phyloP scores from a whole-genome alignment of 2,113 vertebrate species.

The Sinocyclocheilus grahami region DNA sequence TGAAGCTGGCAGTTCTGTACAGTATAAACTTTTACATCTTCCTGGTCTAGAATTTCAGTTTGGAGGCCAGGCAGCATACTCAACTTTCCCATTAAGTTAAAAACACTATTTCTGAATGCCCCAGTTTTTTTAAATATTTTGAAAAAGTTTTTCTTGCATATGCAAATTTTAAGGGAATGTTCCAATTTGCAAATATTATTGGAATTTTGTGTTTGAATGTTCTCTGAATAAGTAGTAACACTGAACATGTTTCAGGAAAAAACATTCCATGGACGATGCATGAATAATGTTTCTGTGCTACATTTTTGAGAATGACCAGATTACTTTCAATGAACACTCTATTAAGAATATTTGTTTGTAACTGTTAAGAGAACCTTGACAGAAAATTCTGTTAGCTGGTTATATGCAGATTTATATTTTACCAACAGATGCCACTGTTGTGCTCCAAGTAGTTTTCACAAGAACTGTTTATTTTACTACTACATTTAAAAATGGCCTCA shows the following conservation, averaged over 20 bases:
- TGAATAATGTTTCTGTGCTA: too few relatives aligned
- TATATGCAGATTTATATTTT: neutral
- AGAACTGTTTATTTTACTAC: neutral
- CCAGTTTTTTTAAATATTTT: neutral
- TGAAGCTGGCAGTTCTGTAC: conserved; percentile 3
- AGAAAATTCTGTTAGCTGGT: too few relatives aligned
- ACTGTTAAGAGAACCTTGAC: too few relatives aligned
- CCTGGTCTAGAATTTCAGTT: neutral
- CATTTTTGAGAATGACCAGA: too few relatives aligned
- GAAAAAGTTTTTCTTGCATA: too few relatives aligned
- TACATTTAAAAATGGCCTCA: neutral
- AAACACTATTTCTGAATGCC: neutral
- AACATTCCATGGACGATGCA: too few relatives aligned
- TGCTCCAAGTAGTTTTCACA: neutral
- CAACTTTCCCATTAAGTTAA: neutral
- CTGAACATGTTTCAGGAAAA: neutral
- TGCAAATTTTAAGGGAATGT: neutral
- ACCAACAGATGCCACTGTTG: conserved; percentile 30
- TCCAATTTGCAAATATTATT: neutral
- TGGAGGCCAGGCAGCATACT: neutral
- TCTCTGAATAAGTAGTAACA: neutral
- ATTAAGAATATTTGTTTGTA: neutral
- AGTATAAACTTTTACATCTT: neutral
- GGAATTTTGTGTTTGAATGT: too few relatives aligned
- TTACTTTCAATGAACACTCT: neutral